Evolutionary conservation across 2,113 vertebrate genomes (phyloP), one percentile per base, ranked within the genome.

Genomic region (Hiodon alosoides): DNA sequence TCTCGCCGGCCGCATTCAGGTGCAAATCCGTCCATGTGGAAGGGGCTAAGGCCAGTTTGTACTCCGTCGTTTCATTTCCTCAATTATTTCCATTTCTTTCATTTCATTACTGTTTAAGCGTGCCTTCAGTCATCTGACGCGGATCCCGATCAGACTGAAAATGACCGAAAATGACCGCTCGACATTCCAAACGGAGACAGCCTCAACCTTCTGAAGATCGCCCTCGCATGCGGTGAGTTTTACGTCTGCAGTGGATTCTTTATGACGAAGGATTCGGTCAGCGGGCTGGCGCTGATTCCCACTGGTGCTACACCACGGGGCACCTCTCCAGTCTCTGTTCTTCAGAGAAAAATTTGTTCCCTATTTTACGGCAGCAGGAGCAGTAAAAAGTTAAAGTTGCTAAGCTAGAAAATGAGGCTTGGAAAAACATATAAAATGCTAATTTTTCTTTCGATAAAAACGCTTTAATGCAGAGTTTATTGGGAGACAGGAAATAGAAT

Each of bases 351-450:
- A 65, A 65, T 65, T 13, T 65, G 17, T 55, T 60, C 70, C 70
- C 46, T 14, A 13, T 60, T 72, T 72, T 60, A 72, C 50, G 70
- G 48, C 3, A 8, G 70, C 70, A 50, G 14, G 31, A 31, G 31
- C 14, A 8, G 11, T 72, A 72, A 57, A 16, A 46, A 48, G 58
- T 50, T 60, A 50, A 60, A 72, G 62, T 17, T 65, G 16, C 17
- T 9, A 65, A 65, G 47, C 16, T 9, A 65, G 61, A 64, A 64
- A 64, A 64, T 17, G 16, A 46, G 46, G 59, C 58, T 62, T 73
- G 71, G 59, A 61, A 73, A 31, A 62, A 61, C 57, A 53, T 57
- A 72, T 72, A 73, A 50, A 48, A 61, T 59, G 3, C 57, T 14
- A 57, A 57, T 61, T 65, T 65, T 65, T 47, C 62, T 65, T 31